Evolutionary conservation across 2,113 vertebrate genomes (phyloP).

Genomic region (Chiloscyllium plagiosum): DNA sequence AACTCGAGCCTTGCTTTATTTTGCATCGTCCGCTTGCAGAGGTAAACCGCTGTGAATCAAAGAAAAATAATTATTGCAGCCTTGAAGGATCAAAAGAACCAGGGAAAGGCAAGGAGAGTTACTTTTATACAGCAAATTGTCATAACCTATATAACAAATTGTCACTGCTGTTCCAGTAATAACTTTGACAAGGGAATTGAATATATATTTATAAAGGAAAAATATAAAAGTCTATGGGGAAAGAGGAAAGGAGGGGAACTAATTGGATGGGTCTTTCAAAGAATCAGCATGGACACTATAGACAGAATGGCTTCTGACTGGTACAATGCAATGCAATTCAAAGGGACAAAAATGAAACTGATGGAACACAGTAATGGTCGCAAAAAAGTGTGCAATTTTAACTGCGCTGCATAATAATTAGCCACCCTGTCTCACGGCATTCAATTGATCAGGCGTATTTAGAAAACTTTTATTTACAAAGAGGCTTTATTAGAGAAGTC

Average conservation of each 20-base stretch:
- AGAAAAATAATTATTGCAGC: conserved; percentile 4
- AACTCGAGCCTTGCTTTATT: conserved; percentile 95
- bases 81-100: not conserved
- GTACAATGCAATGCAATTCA: not conserved
- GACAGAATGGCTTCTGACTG: not conserved
- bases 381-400: not conserved
- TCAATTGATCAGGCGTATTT: not conserved
- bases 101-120: not conserved
- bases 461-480: not conserved
- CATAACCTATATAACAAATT: no score
- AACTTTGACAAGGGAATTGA: not conserved
- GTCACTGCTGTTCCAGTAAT: not conserved
- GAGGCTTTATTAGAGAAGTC: not conserved
- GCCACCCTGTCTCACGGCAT: not conserved
- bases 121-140: not conserved
- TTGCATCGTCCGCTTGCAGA: conserved; percentile 99
- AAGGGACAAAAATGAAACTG: not conserved
- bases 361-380: not conserved
- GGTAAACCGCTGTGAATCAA: conserved; percentile 80
- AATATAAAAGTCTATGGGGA: not conserved
- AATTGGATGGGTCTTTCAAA: not conserved
- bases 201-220: no score
- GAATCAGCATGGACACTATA: not conserved
- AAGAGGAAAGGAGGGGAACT: not conserved
- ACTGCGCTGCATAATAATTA: not conserved